These are phyloP conservation scores for Coecobrya sp. DNA, from an alignment of 2,888 invertebrate species.

Conservation along the genomic window DNA sequence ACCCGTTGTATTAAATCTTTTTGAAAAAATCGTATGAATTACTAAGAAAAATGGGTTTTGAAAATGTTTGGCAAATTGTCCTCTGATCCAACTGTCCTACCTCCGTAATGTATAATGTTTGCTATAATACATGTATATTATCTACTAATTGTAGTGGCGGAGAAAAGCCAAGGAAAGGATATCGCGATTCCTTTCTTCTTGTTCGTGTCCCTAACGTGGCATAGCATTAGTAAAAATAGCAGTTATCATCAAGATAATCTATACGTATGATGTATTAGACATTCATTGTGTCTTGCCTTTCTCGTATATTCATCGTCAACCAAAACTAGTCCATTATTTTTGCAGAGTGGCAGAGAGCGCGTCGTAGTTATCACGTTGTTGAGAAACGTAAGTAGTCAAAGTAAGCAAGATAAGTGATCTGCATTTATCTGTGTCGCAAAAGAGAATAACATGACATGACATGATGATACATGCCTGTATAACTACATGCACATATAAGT, in stretches of 20 bases:
- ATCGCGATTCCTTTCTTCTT: not conserved
- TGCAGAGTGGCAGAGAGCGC: not conserved
- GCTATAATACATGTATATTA: not conserved
- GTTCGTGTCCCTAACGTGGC: not conserved
- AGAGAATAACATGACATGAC: too few species aligned
- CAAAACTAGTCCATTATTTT: not conserved
- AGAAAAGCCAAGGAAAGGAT: constrained; percentile 2
- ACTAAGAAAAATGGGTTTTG: too few species aligned
- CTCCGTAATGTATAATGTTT: not conserved
- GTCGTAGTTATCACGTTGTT: not conserved
- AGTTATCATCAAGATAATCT: not conserved
- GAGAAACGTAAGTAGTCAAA: not conserved
- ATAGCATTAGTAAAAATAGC: not conserved
- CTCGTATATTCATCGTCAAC: not conserved
- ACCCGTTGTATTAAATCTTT: too few species aligned
- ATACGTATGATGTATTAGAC: too few species aligned
- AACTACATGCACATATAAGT: too few species aligned
- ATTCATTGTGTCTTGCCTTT: not conserved
- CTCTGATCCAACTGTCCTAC: too few species aligned
- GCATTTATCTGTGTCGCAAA: not conserved
- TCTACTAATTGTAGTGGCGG: not conserved
- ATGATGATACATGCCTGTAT: too few species aligned
- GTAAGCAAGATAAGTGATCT: not conserved
- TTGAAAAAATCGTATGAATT: too few species aligned
- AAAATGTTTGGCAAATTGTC: too few species aligned